Base-by-base conservation (phyloP, 2,888 invertebrate species). In the Drosophila kuntzei region DNA sequence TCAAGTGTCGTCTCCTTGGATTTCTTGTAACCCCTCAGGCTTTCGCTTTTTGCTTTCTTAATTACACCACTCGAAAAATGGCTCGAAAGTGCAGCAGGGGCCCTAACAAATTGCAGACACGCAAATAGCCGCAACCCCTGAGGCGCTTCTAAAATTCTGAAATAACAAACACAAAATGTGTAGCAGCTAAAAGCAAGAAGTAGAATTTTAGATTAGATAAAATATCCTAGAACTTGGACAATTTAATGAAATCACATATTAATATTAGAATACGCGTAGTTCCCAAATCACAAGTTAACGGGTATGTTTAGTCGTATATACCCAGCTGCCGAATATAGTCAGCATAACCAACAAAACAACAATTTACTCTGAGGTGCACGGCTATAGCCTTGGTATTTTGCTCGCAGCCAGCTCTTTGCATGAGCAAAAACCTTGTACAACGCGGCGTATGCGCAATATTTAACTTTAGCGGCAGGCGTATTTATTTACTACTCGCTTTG, bases 21-120 rank as follows among this genome's bases (percentile, higher is more conserved):
- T 57, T 58, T 55, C 46, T 44, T 78, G 59, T 50, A 54, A 59
- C 46, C 68, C 58, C 67, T 68, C 50, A 55, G 62, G 71, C 75
- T 78, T 81, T 75, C 70, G 77, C 75, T 70, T 81, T 77, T 69
- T 80, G 76, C 83, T 80, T 71, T 83, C 80, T 78, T 80, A 78
- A 80, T 80, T 80, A 80, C 82, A 79, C 60, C 66, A 71, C 76
- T 79, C 73, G 61, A 76, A 61, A 66, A 81, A 77, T 79, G 69
- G 69, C 79, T 76, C 66, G 75, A 63, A 72, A 75, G 71, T 73
- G 77, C 74, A 72, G 78, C 76, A 60, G 69, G 69, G 53, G 65
- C 71, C 47, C 69, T 14, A 73, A 68, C 76, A 79, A 84, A 81
- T 80, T 83, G 83, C 79, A 75, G 77, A 77, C 77, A 76, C 70